phyloP scores from a whole-genome alignment of 2,113 vertebrate genomes.

The Myiopsitta monachus region DNA sequence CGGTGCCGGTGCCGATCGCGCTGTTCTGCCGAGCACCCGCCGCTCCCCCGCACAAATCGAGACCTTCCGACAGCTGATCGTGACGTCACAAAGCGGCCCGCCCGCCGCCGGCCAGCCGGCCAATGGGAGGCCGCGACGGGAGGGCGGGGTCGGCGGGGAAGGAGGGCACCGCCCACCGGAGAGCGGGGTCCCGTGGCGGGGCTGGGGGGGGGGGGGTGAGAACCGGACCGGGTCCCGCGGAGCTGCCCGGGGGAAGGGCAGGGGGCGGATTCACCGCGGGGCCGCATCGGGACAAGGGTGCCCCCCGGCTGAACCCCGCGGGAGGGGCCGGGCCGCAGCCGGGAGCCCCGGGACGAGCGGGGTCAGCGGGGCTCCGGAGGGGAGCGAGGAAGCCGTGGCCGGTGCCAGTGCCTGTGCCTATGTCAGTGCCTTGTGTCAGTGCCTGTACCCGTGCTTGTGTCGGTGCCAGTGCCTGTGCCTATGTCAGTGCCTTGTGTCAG shows the following conservation, averaged over 20 bases:
- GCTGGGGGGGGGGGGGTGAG: no score
- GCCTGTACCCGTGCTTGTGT: not conserved
- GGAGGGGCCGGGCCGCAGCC: not conserved
- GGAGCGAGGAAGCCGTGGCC: not conserved
- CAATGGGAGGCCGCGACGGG: not conserved
- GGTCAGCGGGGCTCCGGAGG: not conserved
- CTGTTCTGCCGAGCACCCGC: not conserved
- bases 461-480: not conserved
- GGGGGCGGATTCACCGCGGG: not conserved
- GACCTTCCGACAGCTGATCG: conserved; percentile 26
- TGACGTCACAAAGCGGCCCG: not conserved
- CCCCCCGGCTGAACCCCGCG: no score
- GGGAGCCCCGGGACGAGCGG: not conserved
- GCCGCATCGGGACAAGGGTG: no score
- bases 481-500: not conserved
- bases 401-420: not conserved
- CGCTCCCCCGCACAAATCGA: conserved; percentile 15
- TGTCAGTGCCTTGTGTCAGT: not conserved
- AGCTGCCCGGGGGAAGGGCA: not conserved
- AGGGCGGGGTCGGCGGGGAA: not conserved
- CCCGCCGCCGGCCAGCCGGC: not conserved
- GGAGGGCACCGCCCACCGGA: not conserved
- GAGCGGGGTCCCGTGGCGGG: not conserved
- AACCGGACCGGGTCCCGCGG: no score
- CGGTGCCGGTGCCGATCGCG: not conserved